Evolutionary conservation across 2,888 invertebrate species (phyloP).

Genomic region (Eucera pruinosa): DNA sequence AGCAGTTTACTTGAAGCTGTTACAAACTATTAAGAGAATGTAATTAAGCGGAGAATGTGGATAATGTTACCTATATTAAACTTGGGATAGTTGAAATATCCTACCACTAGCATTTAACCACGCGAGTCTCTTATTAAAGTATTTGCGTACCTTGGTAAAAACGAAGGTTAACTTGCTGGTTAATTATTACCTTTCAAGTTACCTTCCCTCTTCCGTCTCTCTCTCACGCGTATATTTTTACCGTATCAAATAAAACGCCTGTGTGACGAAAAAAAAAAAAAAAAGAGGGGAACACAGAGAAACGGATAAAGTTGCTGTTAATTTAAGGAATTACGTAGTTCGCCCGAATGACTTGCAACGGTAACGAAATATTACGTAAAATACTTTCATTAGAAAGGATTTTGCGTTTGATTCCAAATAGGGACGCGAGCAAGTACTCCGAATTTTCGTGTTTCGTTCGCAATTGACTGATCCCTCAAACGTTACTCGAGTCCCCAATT

Average conservation of each 20-base stretch:
- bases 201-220: not conserved
- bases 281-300: too few species aligned
- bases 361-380: not conserved
- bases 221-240: not conserved
- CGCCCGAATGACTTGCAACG: not conserved
- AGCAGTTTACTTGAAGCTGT: slow-evolving; percentile 54
- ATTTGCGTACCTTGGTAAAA: slow-evolving; percentile 38
- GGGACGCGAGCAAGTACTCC: too few species aligned
- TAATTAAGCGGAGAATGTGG: slow-evolving; percentile 77
- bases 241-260: not conserved
- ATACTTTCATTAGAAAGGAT: slow-evolving; percentile 1
- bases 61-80: slow-evolving; percentile 75
- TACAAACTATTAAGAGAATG: slow-evolving; percentile 76
- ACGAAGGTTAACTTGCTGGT: slow-evolving; percentile 2
- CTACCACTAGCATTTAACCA: slow-evolving; percentile 61
- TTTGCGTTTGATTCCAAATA: too few species aligned
- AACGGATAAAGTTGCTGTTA: not conserved
- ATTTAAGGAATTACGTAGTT: not conserved
- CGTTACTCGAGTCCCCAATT: not conserved
- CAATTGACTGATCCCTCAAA: not conserved
- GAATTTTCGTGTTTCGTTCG: not conserved
- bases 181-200: not conserved
- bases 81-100: slow-evolving; percentile 69
- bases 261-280: too few species aligned
- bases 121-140: slow-evolving; percentile 61